Evolutionary conservation across 2,113 vertebrate genomes (phyloP).

Genomic region (Agapornis roseicollis): DNA sequence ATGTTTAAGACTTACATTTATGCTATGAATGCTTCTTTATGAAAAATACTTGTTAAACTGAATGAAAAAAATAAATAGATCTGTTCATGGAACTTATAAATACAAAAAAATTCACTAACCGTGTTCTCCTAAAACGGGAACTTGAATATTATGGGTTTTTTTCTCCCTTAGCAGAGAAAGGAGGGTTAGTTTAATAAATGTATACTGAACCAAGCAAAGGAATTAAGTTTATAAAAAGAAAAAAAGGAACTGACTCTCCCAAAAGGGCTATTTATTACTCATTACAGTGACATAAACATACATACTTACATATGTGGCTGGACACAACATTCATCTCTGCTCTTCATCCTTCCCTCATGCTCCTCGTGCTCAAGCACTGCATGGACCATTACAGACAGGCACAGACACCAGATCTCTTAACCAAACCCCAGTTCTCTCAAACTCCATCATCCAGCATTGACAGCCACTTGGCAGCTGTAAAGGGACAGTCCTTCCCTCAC

Average conservation of each 20-base stretch:
- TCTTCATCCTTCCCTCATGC: not conserved
- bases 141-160: not conserved
- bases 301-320: not conserved
- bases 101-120: not conserved
- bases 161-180: not conserved
- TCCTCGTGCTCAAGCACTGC: not conserved
- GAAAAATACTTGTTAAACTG: not conserved
- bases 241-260: not conserved
- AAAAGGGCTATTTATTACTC: not conserved
- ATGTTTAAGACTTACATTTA: not conserved
- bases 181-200: not conserved
- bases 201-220: not conserved
- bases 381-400: not conserved
- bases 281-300: not conserved
- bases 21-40: not conserved
- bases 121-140: not conserved
- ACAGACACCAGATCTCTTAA: not conserved
- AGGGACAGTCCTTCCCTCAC: not conserved
- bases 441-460: not conserved
- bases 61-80: not conserved
- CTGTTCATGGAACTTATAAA: not conserved
- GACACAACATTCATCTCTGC: not conserved
- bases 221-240: not conserved
- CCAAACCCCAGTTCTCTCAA: not conserved
- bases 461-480: not conserved